A percentile compares a stretch with the other conserved stretches of the same genome.
These are phyloP conservation scores for Characodon lateralis DNA, from an alignment of 2,797 vertebrate species.

Conservation along the genomic window DNA sequence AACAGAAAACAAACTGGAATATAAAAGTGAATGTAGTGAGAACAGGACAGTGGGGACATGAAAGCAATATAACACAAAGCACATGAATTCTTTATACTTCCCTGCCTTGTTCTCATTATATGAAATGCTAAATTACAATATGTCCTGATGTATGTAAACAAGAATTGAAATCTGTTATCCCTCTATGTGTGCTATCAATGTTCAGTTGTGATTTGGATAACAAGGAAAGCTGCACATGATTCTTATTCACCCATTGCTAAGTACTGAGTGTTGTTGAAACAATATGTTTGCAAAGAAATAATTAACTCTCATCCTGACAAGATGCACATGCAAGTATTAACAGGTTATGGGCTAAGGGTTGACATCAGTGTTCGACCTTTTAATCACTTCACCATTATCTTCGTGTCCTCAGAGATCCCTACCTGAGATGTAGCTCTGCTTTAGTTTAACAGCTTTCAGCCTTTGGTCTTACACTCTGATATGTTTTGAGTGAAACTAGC, in stretches of 20 bases:
- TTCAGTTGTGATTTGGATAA: neutral
- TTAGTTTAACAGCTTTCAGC: constrained; percentile 14
- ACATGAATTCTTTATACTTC: neutral
- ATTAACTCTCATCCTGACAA: neutral
- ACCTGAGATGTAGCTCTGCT: neutral
- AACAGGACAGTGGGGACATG: neutral
- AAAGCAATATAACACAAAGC: neutral
- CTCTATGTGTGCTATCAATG: neutral
- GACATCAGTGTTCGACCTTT: constrained; percentile 25
- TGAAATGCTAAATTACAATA: neutral
- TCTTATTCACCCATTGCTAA: constrained; percentile 51
- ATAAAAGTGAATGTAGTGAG: neutral
- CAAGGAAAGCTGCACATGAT: constrained; percentile 44
- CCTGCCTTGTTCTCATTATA: neutral
- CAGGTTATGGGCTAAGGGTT: constrained; percentile 18
- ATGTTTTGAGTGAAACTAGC: neutral
- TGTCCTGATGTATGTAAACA: neutral
- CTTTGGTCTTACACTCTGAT: constrained; percentile 2
- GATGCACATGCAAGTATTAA: constrained; percentile 3
- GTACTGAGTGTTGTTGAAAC: constrained; percentile 17
- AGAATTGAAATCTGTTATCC: neutral
- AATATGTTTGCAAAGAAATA: constrained; percentile 14
- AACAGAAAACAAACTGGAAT: constrained; percentile 9
- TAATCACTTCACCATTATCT: constrained; percentile 21
- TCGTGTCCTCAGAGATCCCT: neutral